phyloP scores from a whole-genome alignment of 2,888 invertebrate genomes.

The Hydroisotoma schaefferi region DNA sequence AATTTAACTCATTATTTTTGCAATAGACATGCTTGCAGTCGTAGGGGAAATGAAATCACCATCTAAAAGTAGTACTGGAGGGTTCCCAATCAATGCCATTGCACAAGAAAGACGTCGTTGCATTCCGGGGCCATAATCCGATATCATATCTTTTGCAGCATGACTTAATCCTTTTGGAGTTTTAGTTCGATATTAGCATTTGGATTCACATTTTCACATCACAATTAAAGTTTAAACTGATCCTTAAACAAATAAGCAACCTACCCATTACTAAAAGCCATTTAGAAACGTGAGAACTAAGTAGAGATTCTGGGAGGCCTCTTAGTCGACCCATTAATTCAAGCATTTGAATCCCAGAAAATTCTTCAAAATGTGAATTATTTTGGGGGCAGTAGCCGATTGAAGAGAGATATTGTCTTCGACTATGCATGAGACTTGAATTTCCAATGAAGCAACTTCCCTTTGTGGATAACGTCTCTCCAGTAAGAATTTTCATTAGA shows the following conservation, averaged over 20 bases:
- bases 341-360: constrained; percentile 40
- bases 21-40: neutral
- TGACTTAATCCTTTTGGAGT: constrained; percentile 23
- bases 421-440: constrained; percentile 23
- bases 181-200: neutral
- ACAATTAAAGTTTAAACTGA: neutral
- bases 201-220: neutral
- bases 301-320: constrained; percentile 26
- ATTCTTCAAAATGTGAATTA: constrained; percentile 24
- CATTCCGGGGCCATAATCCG: constrained; percentile 28
- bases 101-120: constrained; percentile 28
- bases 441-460: constrained; percentile 33
- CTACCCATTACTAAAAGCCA: constrained; percentile 36
- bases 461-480: constrained; percentile 29
- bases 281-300: constrained; percentile 32
- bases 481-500: constrained; percentile 31
- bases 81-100: constrained; percentile 41
- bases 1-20: neutral
- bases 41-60: constrained; percentile 11
- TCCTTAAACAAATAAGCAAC: no score
- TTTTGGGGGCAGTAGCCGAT: constrained; percentile 44
- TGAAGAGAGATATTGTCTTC: constrained; percentile 24
- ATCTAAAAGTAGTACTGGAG: constrained; percentile 35
- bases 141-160: constrained; percentile 21
- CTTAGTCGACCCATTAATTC: constrained; percentile 36